A percentile compares a stretch with the other conserved stretches of the same genome.
Conservation (phyloP, 2,113 vertebrate species). For the Salvelinus fontinalis region DNA sequence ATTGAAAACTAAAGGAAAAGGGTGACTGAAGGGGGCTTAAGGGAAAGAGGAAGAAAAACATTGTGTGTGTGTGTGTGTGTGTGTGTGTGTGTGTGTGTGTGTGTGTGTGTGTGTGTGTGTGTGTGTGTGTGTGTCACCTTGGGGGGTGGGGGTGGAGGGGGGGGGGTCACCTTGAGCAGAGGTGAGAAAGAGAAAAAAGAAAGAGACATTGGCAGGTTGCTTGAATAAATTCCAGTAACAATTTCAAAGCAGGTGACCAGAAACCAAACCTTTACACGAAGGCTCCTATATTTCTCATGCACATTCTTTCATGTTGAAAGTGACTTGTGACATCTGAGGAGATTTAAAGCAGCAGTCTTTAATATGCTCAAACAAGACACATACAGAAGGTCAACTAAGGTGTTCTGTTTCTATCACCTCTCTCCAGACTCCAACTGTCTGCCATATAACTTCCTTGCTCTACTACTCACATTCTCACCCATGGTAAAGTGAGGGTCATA, state of each 20-base stretch:
- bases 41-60: constrained; percentile 18
- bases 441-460: neutral
- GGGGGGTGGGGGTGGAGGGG: too few species aligned
- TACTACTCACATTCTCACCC: neutral
- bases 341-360: constrained; percentile 19
- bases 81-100: constrained; percentile 40
- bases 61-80: constrained; percentile 23
- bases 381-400: constrained; percentile 32
- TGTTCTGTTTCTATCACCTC: constrained; percentile 3
- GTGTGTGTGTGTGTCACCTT: constrained; percentile 38
- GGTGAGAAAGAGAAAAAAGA: constrained; percentile 6
- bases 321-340: neutral
- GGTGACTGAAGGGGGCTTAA: too few species aligned
- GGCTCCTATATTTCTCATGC: constrained; percentile 4
- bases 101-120: constrained; percentile 37
- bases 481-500: neutral
- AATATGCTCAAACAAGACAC: neutral
- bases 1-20: too few species aligned
- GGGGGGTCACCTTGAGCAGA: constrained; percentile 44
- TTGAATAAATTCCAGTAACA: neutral
- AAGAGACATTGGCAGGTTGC: neutral
- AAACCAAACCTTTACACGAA: constrained; percentile 6
- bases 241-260: constrained; percentile 6
- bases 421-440: neutral
- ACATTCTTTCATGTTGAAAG: constrained; percentile 21